These are phyloP conservation scores for Tolmerus cingulatus DNA, from an alignment of 2,888 invertebrate genomes.

Conservation along the genomic window DNA sequence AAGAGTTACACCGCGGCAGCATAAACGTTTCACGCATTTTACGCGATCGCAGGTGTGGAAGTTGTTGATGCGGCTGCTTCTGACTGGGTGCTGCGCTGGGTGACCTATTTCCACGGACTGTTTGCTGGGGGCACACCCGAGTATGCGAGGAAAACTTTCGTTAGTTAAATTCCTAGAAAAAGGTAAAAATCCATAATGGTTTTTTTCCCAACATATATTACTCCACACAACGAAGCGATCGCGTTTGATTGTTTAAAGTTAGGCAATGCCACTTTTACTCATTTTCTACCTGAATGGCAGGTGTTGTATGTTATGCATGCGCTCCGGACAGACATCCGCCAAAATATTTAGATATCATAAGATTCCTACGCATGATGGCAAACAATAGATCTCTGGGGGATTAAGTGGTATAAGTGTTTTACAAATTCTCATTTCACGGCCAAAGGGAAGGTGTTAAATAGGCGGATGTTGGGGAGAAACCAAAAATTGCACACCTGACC, in stretches of 20 bases:
- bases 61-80: not conserved
- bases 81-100: not conserved
- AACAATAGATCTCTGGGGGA: not conserved
- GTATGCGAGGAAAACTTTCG: not conserved
- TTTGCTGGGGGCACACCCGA: not conserved
- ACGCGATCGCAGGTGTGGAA: not conserved
- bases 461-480: conserved; percentile 4
- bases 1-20: not conserved
- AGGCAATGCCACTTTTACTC: not conserved
- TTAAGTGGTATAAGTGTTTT: not conserved
- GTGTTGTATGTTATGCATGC: not conserved
- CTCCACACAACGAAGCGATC: not conserved
- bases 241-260: not conserved
- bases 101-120: not conserved
- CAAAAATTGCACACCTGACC: conserved; percentile 15
- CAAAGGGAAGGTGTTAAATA: conserved; percentile 12
- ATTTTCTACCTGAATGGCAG: not conserved
- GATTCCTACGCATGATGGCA: not conserved
- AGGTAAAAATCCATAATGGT: not conserved
- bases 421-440: not conserved
- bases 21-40: not conserved
- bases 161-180: not conserved
- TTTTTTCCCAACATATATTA: not conserved
- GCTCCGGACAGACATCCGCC: not conserved
- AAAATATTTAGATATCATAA: not conserved